Evolutionary conservation across 2,113 vertebrate genomes (phyloP).

Genomic region (Anser cygnoides): DNA sequence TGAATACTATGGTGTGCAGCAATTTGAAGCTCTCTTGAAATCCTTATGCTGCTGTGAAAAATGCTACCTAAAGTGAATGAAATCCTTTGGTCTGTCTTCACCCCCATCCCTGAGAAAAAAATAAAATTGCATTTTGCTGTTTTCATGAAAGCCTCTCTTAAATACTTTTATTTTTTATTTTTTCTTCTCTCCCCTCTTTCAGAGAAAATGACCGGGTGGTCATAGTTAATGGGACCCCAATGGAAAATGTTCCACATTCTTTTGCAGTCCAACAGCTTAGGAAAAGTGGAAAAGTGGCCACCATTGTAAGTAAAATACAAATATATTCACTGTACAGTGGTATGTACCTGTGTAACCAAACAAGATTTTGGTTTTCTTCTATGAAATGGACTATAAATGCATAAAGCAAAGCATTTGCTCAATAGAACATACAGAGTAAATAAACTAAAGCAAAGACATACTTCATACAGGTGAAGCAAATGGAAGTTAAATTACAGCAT

Average conservation of each 20-base stretch:
- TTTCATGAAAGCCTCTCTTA: background rate
- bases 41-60: background rate
- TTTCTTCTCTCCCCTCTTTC: background rate
- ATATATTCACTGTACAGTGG: background rate
- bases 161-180: background rate
- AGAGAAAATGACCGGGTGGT: slow-evolving; percentile 94
- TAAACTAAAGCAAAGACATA: background rate
- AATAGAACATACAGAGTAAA: background rate
- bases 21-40: background rate
- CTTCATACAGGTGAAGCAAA: background rate
- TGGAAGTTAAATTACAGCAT: background rate
- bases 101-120: background rate
- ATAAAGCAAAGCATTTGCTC: background rate
- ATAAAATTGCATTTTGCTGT: background rate
- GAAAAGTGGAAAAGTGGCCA: slow-evolving; percentile 95
- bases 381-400: background rate
- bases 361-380: background rate
- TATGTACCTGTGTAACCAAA: background rate
- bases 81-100: background rate
- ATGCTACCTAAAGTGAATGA: background rate
- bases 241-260: slow-evolving; percentile 92
- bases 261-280: slow-evolving; percentile 95
- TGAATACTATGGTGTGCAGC: background rate
- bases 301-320: slow-evolving; percentile 86
- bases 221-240: slow-evolving; percentile 88